Conservation (phyloP, 2,113 vertebrate species). For the Rana temporaria region DNA sequence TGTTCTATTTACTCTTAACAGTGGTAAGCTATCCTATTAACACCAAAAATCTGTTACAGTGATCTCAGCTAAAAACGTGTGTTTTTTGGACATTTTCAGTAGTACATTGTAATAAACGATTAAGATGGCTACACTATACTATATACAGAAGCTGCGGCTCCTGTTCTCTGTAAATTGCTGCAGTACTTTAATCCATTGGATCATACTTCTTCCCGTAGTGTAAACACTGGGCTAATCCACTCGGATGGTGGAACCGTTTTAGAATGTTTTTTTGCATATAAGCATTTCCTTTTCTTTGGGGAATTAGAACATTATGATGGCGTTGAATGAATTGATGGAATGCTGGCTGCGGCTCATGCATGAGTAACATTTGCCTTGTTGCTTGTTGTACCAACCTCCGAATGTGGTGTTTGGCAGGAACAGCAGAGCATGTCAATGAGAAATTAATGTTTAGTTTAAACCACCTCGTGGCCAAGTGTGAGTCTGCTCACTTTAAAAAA, state of each 20-base stretch:
- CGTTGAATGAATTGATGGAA: slow-evolving; percentile 49
- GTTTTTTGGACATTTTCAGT: no score
- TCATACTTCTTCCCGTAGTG: slow-evolving; percentile 13
- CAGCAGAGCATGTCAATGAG: slow-evolving; percentile 22
- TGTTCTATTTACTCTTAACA: no score
- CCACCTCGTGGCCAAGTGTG: no score
- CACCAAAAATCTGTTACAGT: no score
- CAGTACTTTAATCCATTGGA: slow-evolving; percentile 35
- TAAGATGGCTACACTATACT: not conserved
- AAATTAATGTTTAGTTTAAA: not conserved
- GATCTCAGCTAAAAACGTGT: no score
- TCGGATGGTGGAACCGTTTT: slow-evolving; percentile 17
- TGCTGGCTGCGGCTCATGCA: slow-evolving; percentile 46
- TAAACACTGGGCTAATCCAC: slow-evolving; percentile 42
- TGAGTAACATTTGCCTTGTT: slow-evolving; percentile 48
- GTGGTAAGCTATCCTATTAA: no score
- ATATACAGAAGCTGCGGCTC: not conserved
- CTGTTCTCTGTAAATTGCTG: not conserved
- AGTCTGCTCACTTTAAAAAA: no score
- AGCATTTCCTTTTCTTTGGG: slow-evolving; percentile 52
- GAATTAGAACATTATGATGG: slow-evolving; percentile 50
- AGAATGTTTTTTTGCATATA: slow-evolving; percentile 50
- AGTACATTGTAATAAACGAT: no score
- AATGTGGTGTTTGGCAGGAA: slow-evolving; percentile 41
- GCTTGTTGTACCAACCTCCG: slow-evolving; percentile 36